Percentiles rank a stretch among this genome's conserved stretches.
These are phyloP conservation scores for Orthosia incerta DNA, from an alignment of 2,888 invertebrate species.

Conservation along the genomic window DNA sequence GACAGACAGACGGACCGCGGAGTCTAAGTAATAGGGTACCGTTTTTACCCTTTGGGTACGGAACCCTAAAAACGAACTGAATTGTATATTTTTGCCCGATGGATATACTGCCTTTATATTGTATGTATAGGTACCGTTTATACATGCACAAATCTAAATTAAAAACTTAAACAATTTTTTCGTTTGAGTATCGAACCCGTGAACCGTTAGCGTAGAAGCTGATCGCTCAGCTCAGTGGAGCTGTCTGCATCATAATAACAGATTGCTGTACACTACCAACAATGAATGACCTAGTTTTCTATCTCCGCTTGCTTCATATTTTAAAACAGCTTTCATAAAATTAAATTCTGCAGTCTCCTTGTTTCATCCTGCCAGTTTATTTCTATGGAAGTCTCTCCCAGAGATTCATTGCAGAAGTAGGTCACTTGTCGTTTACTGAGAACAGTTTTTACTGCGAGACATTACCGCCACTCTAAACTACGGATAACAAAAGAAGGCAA, in stretches of 20 bases:
- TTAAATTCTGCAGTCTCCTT: slow-evolving; percentile 29
- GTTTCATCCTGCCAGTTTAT: slow-evolving; percentile 28
- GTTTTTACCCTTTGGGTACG: too few relatives aligned
- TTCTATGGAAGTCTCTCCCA: slow-evolving; percentile 9
- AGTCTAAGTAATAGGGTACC: too few relatives aligned
- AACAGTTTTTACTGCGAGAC: slow-evolving; percentile 17
- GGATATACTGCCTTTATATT: too few relatives aligned
- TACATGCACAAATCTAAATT: too few relatives aligned
- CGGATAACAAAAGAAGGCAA: slow-evolving; percentile 27
- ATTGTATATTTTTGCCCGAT: not conserved
- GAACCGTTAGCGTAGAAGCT: not conserved
- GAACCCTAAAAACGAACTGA: too few relatives aligned
- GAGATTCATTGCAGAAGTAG: slow-evolving; percentile 33
- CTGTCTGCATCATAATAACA: slow-evolving; percentile 20
- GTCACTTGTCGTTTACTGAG: slow-evolving; percentile 27
- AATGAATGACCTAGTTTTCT: slow-evolving; percentile 41
- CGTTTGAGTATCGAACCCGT: not conserved
- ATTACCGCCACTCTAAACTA: slow-evolving; percentile 7
- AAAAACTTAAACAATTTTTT: not conserved
- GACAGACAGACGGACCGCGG: too few relatives aligned
- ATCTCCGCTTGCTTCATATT: slow-evolving; percentile 26
- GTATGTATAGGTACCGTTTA: too few relatives aligned
- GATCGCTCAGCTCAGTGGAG: not conserved
- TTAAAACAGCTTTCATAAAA: slow-evolving; percentile 33
- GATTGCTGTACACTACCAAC: slow-evolving; percentile 12